Conservation (phyloP, 2,113 vertebrate genomes). For the Orycteropus afer region DNA sequence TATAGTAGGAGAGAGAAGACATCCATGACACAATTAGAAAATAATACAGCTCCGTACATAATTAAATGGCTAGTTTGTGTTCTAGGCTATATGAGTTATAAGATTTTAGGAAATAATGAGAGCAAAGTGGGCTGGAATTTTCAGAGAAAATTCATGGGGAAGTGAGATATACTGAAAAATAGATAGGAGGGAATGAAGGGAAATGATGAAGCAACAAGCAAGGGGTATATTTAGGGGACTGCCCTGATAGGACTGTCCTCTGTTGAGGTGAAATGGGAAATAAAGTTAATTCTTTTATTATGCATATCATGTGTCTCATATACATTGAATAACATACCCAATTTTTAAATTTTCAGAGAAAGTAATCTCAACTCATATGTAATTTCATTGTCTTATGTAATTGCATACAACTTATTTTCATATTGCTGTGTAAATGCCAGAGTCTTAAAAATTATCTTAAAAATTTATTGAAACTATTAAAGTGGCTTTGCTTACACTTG, state of each 20-base stretch:
- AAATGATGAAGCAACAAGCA: not conserved
- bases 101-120: conserved; percentile 24
- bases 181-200: not conserved
- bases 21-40: conserved; percentile 40
- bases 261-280: not conserved
- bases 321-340: not conserved
- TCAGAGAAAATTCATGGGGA: not conserved
- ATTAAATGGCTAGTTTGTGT: conserved; percentile 61
- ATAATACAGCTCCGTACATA: conserved; percentile 36
- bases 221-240: not conserved
- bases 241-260: not conserved
- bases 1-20: not conserved
- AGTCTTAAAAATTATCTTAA: not conserved
- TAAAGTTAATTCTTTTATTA: not conserved
- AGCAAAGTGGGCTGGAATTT: conserved; percentile 38
- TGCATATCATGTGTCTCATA: not conserved
- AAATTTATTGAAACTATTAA: not conserved
- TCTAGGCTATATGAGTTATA: not conserved
- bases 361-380: not conserved
- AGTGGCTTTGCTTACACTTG: not conserved
- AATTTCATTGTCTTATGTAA: not conserved
- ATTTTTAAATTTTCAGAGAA: conserved; percentile 16
- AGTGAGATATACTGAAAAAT: not conserved
- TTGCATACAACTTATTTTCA: not conserved
- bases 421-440: not conserved